phyloP scores from a whole-genome alignment of 2,797 vertebrate genomes.

The Podargus strigoides region DNA sequence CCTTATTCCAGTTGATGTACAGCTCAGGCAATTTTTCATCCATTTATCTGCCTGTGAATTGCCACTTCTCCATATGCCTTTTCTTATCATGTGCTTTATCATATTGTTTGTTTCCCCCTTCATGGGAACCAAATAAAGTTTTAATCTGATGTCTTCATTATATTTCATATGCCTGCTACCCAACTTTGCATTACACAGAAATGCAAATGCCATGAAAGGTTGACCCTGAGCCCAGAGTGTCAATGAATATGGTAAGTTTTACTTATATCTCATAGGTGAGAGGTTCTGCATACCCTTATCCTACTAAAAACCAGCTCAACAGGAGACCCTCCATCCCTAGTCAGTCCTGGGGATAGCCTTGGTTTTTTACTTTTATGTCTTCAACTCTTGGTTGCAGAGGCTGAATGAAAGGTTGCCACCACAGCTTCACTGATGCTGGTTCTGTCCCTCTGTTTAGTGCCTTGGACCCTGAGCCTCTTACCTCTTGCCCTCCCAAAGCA shows the following conservation, averaged over 20 bases:
- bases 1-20: background rate
- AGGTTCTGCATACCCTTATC: background rate
- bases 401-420: background rate
- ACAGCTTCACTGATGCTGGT: background rate
- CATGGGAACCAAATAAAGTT: constrained; percentile 32
- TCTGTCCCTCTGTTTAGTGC: background rate
- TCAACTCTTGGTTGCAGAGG: background rate
- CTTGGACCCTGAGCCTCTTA: background rate
- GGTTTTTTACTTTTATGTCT: background rate
- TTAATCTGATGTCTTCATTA: background rate
- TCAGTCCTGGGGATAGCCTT: background rate
- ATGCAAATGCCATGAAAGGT: background rate
- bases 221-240: background rate
- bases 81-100: background rate
- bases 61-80: background rate
- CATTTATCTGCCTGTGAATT: background rate
- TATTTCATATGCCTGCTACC: background rate
- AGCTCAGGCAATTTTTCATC: background rate
- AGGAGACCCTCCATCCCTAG: background rate
- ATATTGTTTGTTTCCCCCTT: background rate
- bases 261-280: background rate
- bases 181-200: background rate
- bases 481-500: background rate
- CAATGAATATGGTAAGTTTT: accelerated
- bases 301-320: background rate